These are phyloP conservation scores for Nyctereutes procyonoides DNA, from an alignment of 2,113 vertebrate genomes.

Conservation along the genomic window DNA sequence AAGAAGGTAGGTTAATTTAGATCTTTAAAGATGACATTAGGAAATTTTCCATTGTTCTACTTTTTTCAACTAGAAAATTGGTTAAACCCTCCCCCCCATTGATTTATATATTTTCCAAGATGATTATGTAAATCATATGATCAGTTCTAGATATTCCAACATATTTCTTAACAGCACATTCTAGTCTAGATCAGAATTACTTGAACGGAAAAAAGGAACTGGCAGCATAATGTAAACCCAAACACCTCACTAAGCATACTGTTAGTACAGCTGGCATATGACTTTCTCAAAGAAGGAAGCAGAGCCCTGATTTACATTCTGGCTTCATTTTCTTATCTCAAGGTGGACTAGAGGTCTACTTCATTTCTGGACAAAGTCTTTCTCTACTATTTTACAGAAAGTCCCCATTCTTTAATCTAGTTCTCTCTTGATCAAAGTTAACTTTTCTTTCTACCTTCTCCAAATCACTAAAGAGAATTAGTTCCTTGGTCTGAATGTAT, in stretches of 20 bases:
- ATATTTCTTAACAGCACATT: not conserved
- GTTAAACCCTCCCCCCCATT: not conserved
- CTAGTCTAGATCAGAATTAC: not conserved
- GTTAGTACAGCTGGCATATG: not conserved
- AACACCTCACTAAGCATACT: not conserved
- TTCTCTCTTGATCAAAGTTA: not conserved
- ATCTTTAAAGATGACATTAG: conserved; percentile 8
- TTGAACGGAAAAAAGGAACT: not conserved
- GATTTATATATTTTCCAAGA: not conserved
- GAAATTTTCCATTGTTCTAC: not conserved
- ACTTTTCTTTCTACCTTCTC: not conserved
- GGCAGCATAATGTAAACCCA: not conserved
- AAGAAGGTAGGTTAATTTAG: not conserved
- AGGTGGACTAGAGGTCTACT: not conserved
- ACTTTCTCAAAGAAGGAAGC: not conserved
- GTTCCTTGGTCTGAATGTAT: not conserved
- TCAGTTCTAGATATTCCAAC: conserved; percentile 4
- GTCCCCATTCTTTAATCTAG: conserved; percentile 14
- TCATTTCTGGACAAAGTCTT: not conserved
- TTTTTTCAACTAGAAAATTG: conserved; percentile 37
- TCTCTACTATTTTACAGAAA: not conserved
- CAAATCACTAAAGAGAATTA: not conserved
- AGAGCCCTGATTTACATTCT: not conserved
- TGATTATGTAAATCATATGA: not conserved
- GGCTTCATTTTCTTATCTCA: not conserved